Base-by-base conservation (phyloP, 2,888 invertebrate species). In the Dasypolia templi region DNA sequence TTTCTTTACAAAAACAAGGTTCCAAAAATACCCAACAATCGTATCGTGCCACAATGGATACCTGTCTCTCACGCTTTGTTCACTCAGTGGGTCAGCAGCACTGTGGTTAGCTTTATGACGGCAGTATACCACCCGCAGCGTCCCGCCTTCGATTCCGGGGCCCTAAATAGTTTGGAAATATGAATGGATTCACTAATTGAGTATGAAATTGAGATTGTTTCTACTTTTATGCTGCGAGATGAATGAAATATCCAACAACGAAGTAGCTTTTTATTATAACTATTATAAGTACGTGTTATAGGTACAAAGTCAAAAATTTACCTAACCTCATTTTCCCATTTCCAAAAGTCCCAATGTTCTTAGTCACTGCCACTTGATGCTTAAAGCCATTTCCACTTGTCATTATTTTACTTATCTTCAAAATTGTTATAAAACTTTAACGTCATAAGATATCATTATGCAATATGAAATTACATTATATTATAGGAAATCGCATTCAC, bases 61-160 rank as follows among this genome's bases (percentile, higher is more conserved):
- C 87, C 82, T 79, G 80, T 82, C 85, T 76, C 82, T 81, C 81
- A 82, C 75, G 81, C 83, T 88, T 86, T 83, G 83, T 83, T 59
- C 76, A 56, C 66, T 59, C 91, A 92, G 89, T 92, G 90, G 89
- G 91, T 89, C 91, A 91, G 85, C 86, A 89, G 90, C 89, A 83
- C 85, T 93, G 93, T 93, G 93, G 94, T 93, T 91, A 92, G 84
- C 83, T 95, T 94, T 95, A 95, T 91, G 88, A 84, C 85, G 51
- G 91, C 88, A 83, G 91, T 95, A 96, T 93, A 95, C 95, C 95
- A 94, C 95, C 95, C 95, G 94, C 95, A 84, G 88, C 79, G 94
- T 84, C 85, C 83, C 84, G 82, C 79, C 87, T 89, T 88, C 87
- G 83, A 86, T 63, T 77, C 81, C 76, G 53, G 83, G 88, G 86